Conservation (phyloP, 2,888 invertebrate species). For the Leucoma salicis region DNA sequence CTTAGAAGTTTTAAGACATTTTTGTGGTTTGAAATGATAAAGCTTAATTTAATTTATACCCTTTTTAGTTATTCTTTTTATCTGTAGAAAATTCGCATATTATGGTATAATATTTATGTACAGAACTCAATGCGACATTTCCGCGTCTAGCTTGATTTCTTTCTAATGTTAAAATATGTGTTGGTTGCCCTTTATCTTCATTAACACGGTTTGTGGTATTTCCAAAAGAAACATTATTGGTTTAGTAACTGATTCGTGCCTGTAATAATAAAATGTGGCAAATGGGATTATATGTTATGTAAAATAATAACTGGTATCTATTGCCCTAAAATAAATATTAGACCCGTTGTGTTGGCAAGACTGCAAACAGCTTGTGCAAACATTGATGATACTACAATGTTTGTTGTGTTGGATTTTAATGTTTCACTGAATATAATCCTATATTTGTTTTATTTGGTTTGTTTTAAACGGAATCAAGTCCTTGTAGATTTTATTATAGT, state of each 20-base stretch:
- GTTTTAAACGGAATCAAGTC: conserved; percentile 51
- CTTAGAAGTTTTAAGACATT: conserved; percentile 73
- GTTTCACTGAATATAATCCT: conserved; percentile 81
- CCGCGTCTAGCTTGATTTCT: conserved; percentile 34
- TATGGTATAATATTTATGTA: conserved; percentile 18
- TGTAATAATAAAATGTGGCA: conserved; percentile 54
- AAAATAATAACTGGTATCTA: conserved; percentile 46
- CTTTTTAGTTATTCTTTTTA: conserved; percentile 34
- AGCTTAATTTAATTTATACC: conserved; percentile 55
- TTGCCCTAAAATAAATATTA: conserved; percentile 43
- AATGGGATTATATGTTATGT: conserved; percentile 78
- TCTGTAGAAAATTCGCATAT: conserved; percentile 21
- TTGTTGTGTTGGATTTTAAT: conserved; percentile 74
- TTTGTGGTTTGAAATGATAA: conserved; percentile 52
- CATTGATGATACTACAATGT: conserved; percentile 59
- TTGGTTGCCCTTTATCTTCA: conserved; percentile 65
- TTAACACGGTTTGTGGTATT: conserved; percentile 73
- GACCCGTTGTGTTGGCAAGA: conserved; percentile 43
- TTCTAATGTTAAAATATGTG: conserved; percentile 47
- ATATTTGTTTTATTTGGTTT: conserved; percentile 80
- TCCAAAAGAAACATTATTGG: conserved; percentile 62
- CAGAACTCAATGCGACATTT: conserved; percentile 24
- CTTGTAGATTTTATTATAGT: conserved; percentile 12
- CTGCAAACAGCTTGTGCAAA: conserved; percentile 58
- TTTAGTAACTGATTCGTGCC: conserved; percentile 59